These are phyloP conservation scores for Pteromalus puparum DNA, from an alignment of 1,140 invertebrate species.

Conservation along the genomic window DNA sequence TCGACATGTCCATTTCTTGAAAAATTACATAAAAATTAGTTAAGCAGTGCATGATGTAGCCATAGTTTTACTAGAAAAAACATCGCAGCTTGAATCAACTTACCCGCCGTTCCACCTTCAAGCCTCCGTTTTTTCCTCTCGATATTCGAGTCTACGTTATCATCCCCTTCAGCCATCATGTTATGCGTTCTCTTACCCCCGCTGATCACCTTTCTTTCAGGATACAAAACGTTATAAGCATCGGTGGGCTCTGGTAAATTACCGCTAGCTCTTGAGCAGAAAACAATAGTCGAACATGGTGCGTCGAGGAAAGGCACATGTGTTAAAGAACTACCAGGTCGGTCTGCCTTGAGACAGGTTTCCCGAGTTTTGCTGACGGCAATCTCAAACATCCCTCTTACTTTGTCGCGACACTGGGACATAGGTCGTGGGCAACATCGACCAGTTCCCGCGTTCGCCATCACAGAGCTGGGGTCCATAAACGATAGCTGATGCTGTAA, in stretches of 20 bases:
- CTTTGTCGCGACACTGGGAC: slow-evolving; percentile 63
- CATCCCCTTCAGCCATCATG: slow-evolving; percentile 48
- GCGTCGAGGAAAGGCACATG: slow-evolving; percentile 70
- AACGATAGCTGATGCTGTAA: not conserved
- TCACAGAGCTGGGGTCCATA: not conserved
- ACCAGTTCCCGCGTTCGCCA: not conserved
- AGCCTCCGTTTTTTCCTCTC: slow-evolving; percentile 29
- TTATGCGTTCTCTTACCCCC: slow-evolving; percentile 59
- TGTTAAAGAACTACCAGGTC: slow-evolving; percentile 47
- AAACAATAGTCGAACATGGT: slow-evolving; percentile 61
- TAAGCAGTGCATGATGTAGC: not conserved
- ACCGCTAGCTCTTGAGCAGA: slow-evolving; percentile 19
- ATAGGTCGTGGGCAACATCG: slow-evolving; percentile 65
- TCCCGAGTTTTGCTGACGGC: slow-evolving; percentile 67
- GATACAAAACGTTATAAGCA: slow-evolving; percentile 63
- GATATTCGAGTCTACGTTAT: not conserved
- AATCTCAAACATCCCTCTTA: slow-evolving; percentile 61
- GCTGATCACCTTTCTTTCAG: slow-evolving; percentile 39
- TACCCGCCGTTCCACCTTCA: not conserved
- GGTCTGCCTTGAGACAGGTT: slow-evolving; percentile 62
- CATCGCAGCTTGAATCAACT: not conserved
- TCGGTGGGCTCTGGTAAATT: slow-evolving; percentile 51
- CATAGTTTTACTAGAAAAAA: not conserved
- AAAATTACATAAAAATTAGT: slow-evolving; percentile 5
- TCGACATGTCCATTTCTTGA: not conserved